These are phyloP conservation scores for Napeogenes inachia DNA, from an alignment of 2,888 invertebrate species.

Conservation along the genomic window DNA sequence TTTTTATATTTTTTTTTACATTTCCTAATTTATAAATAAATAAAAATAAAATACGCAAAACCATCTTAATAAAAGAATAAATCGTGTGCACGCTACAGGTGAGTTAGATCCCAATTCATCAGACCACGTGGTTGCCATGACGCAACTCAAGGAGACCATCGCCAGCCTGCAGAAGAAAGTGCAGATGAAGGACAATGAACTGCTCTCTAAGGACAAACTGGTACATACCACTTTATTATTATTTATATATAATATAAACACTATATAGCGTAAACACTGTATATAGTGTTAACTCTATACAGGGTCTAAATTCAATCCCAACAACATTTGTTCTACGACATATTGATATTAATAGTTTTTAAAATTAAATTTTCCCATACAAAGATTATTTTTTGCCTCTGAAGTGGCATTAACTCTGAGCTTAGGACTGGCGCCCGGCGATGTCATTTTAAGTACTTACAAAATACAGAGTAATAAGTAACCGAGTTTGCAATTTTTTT, in stretches of 20 bases:
- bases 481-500: no score
- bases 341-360: no score
- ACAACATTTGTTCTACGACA: no score
- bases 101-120: slow-evolving; percentile 90
- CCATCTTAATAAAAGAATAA: slow-evolving; percentile 11
- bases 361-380: no score
- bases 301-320: no score
- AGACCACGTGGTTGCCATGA: slow-evolving; percentile 96
- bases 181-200: slow-evolving; percentile 88
- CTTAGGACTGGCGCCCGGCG: no score
- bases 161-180: slow-evolving; percentile 93
- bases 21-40: background rate
- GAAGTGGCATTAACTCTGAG: no score
- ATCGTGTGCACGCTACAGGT: slow-evolving; percentile 42
- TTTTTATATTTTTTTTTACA: slow-evolving; percentile 8
- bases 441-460: no score
- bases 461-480: no score
- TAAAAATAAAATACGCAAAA: slow-evolving; percentile 4
- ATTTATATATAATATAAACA: background rate
- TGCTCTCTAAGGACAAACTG: slow-evolving; percentile 93
- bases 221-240: slow-evolving; percentile 65
- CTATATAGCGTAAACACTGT: no score
- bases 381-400: no score
- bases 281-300: no score
- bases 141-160: slow-evolving; percentile 95